Evolutionary conservation across 2,888 invertebrate species (phyloP), one percentile per base, ranked within the genome.

Genomic region (Cacoxenus indagator): DNA sequence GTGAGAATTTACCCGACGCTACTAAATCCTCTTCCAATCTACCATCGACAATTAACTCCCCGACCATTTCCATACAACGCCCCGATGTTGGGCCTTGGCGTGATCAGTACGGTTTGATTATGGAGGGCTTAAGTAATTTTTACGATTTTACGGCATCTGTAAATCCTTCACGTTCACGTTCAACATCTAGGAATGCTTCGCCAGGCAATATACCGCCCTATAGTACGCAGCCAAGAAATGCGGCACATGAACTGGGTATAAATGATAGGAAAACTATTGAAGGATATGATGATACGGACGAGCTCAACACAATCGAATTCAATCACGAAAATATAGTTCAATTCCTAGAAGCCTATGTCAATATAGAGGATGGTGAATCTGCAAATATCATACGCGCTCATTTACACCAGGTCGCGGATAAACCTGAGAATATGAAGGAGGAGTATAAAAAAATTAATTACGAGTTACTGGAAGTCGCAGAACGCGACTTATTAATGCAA

Each of bases 121-220:
- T 87, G 81, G 84, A 87, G 72, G 87, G 88, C 0, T 69, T 87
- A 2, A 87, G 88, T 71, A 87, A 88, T 64, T 87, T 87, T 48
- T 87, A 87, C 26, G 87, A 87, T 54, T 87, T 87, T 65, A 81
- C 85, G 8, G 88, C 87, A 19, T 87, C 88, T 0, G 75, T 83
- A 0, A 87, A 88, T 70, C 88, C 87, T 1, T 86, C 87, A 0
- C 76, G 87, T 64, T 86, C 87, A 1, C 77, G 84, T 9, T 77
- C 85, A 0, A 65, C 67, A 0, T 86, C 86, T 0, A 75, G 86
- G 22, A 78, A 81, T 73, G 67, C 81, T 0, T 82, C 87, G 4
- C 84, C 86, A n/a, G 70, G 73, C 4, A 68, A 66, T 26, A 71
- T 76, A 2, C 73, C 71, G 14, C 72, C 74, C 6, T 72, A 31